Percentiles rank a stretch among this genome's conserved stretches.
phyloP scores from a whole-genome alignment of 2,888 invertebrate species.

The Ferdinandea cuprea region DNA sequence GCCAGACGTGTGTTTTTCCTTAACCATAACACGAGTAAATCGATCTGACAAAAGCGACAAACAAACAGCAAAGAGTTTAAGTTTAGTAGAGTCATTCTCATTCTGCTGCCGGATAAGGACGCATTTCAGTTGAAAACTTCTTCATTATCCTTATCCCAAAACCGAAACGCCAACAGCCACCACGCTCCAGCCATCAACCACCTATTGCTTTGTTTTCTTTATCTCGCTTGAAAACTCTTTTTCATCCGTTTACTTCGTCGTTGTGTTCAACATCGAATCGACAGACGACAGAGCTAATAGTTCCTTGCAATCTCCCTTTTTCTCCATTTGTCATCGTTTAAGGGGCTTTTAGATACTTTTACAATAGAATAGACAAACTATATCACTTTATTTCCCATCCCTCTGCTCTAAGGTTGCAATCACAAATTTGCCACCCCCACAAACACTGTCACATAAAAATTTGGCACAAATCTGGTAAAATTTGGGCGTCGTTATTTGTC shows the following conservation, averaged over 20 bases:
- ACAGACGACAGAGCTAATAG: conserved; percentile 33
- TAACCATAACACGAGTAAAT: conserved; percentile 31
- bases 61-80: conserved; percentile 1
- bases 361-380: conserved; percentile 67
- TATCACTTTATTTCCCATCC: conserved; percentile 66
- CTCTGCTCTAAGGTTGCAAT: neutral
- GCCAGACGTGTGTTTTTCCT: conserved; percentile 47
- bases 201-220: conserved; percentile 44
- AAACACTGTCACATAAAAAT: conserved; percentile 26
- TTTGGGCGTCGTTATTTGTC: neutral
- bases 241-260: conserved; percentile 20
- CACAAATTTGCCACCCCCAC: neutral
- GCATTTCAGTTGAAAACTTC: conserved; percentile 20
- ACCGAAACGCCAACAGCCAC: no score
- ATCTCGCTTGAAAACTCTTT: conserved; percentile 27
- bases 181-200: neutral
- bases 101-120: neutral
- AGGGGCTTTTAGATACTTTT: conserved; percentile 46
- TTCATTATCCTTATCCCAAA: conserved; percentile 51
- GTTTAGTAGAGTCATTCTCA: conserved; percentile 17
- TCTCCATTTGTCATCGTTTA: conserved; percentile 52
- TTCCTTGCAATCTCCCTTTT: neutral
- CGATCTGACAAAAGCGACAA: conserved; percentile 51
- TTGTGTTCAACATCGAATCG: conserved; percentile 9
- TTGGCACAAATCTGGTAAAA: conserved; percentile 66